Percentiles rank a stretch among this genome's conserved stretches.
These are phyloP conservation scores for Brachyalestes nurse DNA, from an alignment of 2,797 vertebrate genomes.

Conservation along the genomic window DNA sequence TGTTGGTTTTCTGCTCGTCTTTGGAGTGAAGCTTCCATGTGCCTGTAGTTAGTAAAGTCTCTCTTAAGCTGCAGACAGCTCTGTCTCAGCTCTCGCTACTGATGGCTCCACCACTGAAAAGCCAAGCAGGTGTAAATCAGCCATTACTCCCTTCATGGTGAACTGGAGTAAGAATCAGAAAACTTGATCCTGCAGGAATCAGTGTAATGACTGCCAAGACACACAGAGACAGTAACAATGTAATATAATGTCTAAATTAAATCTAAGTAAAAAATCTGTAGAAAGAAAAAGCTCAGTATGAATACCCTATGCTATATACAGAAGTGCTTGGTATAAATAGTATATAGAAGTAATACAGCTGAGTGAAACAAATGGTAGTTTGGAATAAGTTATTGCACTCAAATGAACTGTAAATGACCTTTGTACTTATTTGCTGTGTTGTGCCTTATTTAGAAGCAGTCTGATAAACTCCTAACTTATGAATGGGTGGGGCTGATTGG, in stretches of 20 bases:
- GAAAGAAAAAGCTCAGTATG: too few species aligned
- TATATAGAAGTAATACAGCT: too few species aligned
- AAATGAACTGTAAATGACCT: background rate
- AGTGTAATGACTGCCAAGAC: too few species aligned
- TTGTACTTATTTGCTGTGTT: background rate
- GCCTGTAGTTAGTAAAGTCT: constrained; percentile 73
- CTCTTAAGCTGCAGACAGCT: constrained; percentile 69
- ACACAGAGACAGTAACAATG: too few species aligned
- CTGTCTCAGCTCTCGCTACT: background rate
- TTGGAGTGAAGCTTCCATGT: constrained; percentile 69
- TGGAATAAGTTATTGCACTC: too few species aligned
- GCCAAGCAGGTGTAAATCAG: constrained; percentile 26
- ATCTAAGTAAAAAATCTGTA: too few species aligned
- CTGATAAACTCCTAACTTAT: too few species aligned
- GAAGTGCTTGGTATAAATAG: too few species aligned
- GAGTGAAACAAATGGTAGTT: too few species aligned
- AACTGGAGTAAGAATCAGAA: constrained; percentile 24
- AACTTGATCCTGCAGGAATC: too few species aligned
- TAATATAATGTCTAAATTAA: too few species aligned
- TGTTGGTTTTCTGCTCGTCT: constrained; percentile 79
- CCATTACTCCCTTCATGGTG: constrained; percentile 60
- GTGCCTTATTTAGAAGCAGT: background rate
- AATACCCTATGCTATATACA: too few species aligned
- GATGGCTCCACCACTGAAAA: background rate
- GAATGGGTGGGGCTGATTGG: background rate